Percentiles rank a stretch among this genome's conserved stretches.
phyloP scores from a whole-genome alignment of 2,888 invertebrate species.

The Coremacera marginata region DNA sequence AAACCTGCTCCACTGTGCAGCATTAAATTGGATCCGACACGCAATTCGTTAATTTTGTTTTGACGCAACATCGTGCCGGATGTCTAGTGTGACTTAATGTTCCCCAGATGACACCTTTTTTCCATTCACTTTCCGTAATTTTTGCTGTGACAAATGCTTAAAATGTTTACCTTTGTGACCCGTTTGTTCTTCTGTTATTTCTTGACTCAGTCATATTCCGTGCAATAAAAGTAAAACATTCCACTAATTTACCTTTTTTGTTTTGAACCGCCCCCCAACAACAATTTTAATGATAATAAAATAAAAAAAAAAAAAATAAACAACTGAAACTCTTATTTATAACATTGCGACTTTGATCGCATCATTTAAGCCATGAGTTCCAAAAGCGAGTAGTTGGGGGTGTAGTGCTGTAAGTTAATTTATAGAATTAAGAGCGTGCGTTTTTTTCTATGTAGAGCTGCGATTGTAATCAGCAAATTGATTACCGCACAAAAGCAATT shows the following conservation, averaged over 20 bases:
- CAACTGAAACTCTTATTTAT: slow-evolving; percentile 11
- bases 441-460: slow-evolving; percentile 27
- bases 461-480: slow-evolving; percentile 49
- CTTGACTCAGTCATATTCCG: too few relatives aligned
- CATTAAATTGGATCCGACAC: slow-evolving; percentile 47
- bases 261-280: not conserved
- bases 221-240: not conserved
- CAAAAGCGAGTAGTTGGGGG: not conserved
- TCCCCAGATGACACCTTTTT: slow-evolving; percentile 37
- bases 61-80: slow-evolving; percentile 43
- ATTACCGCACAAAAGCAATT: slow-evolving; percentile 41
- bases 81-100: slow-evolving; percentile 48
- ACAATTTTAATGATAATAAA: not conserved
- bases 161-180: slow-evolving; percentile 7
- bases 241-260: not conserved
- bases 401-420: not conserved
- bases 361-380: not conserved
- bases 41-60: slow-evolving; percentile 49
- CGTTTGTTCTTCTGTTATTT: not conserved
- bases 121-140: not conserved
- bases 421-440: not conserved
- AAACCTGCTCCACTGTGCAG: not conserved
- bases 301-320: not conserved
- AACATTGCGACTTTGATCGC: slow-evolving; percentile 26
- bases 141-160: slow-evolving; percentile 1